Evolutionary conservation across 2,797 vertebrate species (phyloP).

Genomic region (Sphaeramia orbicularis): DNA sequence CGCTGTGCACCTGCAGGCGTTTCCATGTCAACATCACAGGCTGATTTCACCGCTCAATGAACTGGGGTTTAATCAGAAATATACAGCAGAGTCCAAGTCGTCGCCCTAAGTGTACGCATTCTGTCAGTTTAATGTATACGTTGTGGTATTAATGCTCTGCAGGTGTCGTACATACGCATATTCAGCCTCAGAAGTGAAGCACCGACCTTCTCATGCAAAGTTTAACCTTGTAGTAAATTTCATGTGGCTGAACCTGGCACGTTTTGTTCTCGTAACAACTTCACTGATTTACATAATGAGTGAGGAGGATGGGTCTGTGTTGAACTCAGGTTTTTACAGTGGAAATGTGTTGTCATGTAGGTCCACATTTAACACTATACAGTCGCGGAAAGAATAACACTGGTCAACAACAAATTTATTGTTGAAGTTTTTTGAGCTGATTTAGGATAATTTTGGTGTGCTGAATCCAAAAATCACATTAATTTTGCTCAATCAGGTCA

Average conservation of each 20-base stretch:
- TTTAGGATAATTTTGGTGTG: too few relatives aligned
- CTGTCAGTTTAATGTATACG: too few relatives aligned
- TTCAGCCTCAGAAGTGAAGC: neutral
- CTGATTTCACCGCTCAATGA: neutral
- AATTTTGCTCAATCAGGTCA: too few relatives aligned
- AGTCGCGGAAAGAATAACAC: too few relatives aligned
- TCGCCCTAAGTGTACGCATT: neutral
- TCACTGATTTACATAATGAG: neutral
- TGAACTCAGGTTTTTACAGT: too few relatives aligned
- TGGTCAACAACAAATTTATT: too few relatives aligned
- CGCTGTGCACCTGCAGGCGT: neutral
- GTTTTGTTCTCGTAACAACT: neutral
- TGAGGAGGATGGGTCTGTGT: too few relatives aligned
- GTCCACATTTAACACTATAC: too few relatives aligned
- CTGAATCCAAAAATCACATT: too few relatives aligned
- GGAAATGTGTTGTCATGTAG: too few relatives aligned
- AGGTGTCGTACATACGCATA: neutral
- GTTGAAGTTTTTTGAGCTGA: too few relatives aligned
- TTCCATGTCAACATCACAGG: neutral
- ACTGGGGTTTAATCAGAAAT: neutral
- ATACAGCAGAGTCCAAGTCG: neutral
- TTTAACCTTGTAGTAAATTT: slow-evolving; percentile 1
- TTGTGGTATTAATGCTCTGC: neutral
- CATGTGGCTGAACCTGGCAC: neutral
- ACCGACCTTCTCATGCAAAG: neutral